These are phyloP conservation scores for Arizona elegans DNA, from an alignment of 2,113 vertebrate species.

Conservation along the genomic window DNA sequence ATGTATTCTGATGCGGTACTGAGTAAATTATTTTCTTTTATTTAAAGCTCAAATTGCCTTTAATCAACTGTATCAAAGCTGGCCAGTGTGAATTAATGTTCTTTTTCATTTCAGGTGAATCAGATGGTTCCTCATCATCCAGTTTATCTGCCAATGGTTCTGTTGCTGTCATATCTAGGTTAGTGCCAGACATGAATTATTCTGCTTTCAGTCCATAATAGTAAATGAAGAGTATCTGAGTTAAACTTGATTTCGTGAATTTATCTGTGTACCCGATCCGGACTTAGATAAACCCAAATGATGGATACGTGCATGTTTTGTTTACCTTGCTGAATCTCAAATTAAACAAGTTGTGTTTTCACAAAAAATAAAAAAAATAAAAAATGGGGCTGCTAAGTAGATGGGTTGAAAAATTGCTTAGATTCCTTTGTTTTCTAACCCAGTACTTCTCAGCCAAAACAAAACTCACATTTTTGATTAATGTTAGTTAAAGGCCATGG, in stretches of 20 bases:
- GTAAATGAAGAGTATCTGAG: background rate
- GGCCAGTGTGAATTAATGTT: background rate
- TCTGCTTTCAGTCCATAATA: background rate
- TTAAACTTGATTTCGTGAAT: background rate
- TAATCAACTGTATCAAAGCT: background rate
- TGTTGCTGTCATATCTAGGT: conserved; percentile 58
- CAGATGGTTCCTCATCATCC: conserved; percentile 61
- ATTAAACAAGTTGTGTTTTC: background rate
- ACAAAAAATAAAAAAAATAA: background rate
- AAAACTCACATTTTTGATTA: background rate
- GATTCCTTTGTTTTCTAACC: background rate
- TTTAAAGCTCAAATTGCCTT: background rate
- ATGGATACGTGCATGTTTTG: background rate
- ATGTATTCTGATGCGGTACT: background rate
- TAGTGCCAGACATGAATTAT: conserved; percentile 10
- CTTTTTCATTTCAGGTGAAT: conserved; percentile 58
- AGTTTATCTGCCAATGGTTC: conserved; percentile 58
- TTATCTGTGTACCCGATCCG: background rate
- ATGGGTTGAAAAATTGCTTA: background rate
- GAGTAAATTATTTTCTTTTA: background rate
- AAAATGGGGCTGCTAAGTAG: background rate
- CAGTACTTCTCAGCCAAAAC: background rate
- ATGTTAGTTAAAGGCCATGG: background rate
- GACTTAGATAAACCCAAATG: background rate
- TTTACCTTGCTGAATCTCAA: background rate